phyloP scores from a whole-genome alignment of 2,113 vertebrate genomes.

The Siniperca chuatsi region DNA sequence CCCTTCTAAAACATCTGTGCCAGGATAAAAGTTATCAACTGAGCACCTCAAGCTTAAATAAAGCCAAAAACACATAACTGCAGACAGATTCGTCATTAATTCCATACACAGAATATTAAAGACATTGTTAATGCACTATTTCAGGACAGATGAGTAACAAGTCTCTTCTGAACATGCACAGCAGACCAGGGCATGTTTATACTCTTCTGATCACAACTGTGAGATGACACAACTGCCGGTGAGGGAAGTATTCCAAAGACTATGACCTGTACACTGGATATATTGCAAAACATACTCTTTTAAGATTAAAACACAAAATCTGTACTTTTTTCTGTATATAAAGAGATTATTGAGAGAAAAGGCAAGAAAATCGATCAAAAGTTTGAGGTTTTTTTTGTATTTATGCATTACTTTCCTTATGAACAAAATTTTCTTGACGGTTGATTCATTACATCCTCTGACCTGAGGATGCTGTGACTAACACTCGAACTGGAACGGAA shows the following conservation, averaged over 20 bases:
- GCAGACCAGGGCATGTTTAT: slow-evolving; percentile 53
- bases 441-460: slow-evolving; percentile 50
- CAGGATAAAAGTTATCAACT: background rate
- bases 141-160: slow-evolving; percentile 50
- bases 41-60: slow-evolving; percentile 18
- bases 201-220: slow-evolving; percentile 44
- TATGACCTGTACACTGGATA: background rate
- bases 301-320: background rate
- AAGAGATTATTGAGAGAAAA: background rate
- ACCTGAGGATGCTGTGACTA: slow-evolving; percentile 49
- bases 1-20: background rate
- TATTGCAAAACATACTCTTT: background rate
- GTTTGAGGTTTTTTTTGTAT: background rate
- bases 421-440: background rate
- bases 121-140: slow-evolving; percentile 23
- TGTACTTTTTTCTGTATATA: background rate
- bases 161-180: slow-evolving; percentile 40
- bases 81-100: slow-evolving; percentile 36
- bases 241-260: slow-evolving; percentile 2
- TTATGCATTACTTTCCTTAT: background rate
- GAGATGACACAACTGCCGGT: slow-evolving; percentile 43
- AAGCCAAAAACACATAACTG: slow-evolving; percentile 29
- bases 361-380: background rate
- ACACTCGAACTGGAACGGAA: slow-evolving; percentile 40
- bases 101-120: slow-evolving; percentile 24